phyloP scores from a whole-genome alignment of 2,797 vertebrate genomes.

The Oreochromis grahami region DNA sequence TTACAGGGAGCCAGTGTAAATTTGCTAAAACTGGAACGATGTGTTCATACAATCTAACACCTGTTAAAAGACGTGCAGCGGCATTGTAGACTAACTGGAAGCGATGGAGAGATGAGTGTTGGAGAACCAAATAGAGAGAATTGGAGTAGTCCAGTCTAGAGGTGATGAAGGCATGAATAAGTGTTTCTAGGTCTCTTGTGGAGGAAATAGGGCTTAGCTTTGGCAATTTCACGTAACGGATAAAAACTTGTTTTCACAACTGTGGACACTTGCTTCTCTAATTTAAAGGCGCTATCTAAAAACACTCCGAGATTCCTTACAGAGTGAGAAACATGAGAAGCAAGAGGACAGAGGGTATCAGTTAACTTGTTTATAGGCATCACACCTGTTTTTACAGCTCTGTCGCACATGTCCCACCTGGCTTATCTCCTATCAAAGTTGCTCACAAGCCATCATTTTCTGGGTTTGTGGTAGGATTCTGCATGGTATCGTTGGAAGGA shows the following conservation, averaged over 20 bases:
- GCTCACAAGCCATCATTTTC: accelerated
- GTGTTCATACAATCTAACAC: too few relatives aligned
- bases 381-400: background rate
- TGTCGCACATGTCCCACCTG: accelerated
- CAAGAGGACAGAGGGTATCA: background rate
- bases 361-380: background rate
- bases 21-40: too few relatives aligned
- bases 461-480: background rate
- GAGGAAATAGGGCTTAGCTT: background rate
- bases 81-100: too few relatives aligned
- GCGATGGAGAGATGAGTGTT: too few relatives aligned
- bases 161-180: background rate
- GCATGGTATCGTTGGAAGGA: background rate
- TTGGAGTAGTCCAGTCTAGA: background rate
- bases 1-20: too few relatives aligned
- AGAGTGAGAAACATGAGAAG: background rate
- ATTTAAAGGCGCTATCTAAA: background rate
- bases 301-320: background rate
- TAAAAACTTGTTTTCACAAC: background rate
- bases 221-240: accelerated
- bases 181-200: background rate
- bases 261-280: background rate
- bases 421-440: background rate
- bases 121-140: too few relatives aligned
- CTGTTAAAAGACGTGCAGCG: too few relatives aligned